These are phyloP conservation scores for Mellilla xanthometata DNA, from an alignment of 2,888 invertebrate species.

Conservation along the genomic window DNA sequence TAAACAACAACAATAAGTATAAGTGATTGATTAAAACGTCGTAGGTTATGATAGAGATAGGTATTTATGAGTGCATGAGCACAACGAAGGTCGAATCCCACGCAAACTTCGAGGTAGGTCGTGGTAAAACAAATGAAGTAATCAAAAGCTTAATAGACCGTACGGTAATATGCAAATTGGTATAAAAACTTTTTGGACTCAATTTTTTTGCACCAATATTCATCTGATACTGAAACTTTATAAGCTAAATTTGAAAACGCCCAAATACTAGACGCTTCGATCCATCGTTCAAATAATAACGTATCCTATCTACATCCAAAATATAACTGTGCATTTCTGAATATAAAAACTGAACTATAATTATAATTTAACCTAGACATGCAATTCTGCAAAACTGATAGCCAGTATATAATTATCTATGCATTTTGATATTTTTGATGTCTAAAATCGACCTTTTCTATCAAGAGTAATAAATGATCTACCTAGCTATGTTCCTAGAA, in stretches of 20 bases:
- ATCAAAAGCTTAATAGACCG: slow-evolving; percentile 30
- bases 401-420: slow-evolving; percentile 8
- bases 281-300: no score
- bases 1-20: slow-evolving; percentile 43
- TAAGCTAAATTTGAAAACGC: no score
- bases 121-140: slow-evolving; percentile 55
- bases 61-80: slow-evolving; percentile 71
- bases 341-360: no score
- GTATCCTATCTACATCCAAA: no score
- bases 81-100: slow-evolving; percentile 64
- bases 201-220: no score
- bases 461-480: slow-evolving; percentile 19
- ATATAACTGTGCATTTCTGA: no score
- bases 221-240: no score
- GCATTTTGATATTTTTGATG: slow-evolving; percentile 13
- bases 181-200: no score
- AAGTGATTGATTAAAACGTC: slow-evolving; percentile 39
- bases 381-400: slow-evolving; percentile 14
- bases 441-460: slow-evolving; percentile 24
- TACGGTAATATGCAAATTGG: slow-evolving; percentile 7
- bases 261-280: no score
- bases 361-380: slow-evolving; percentile 16
- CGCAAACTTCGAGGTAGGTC: slow-evolving; percentile 72
- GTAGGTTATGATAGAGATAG: slow-evolving; percentile 54
- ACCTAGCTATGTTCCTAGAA: slow-evolving; percentile 16